A percentile compares a stretch with the other conserved stretches of the same genome.
Conservation (phyloP, 2,113 vertebrate species). For the Phocoena sinus region DNA sequence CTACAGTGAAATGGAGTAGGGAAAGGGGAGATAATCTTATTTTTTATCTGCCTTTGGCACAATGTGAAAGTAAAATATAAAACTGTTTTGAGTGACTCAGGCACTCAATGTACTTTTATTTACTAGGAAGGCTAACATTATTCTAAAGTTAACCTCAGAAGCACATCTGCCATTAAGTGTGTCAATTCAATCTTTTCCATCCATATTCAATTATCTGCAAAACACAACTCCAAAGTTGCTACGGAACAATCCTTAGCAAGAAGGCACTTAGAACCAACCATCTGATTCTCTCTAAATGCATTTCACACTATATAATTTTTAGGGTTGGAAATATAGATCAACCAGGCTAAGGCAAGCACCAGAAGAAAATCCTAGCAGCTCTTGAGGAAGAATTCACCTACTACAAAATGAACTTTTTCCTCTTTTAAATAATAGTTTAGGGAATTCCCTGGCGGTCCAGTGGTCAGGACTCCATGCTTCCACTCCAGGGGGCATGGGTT, state of each 20-base stretch:
- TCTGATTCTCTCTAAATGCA: background rate
- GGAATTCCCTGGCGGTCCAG: background rate
- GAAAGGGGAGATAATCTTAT: background rate
- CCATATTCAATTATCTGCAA: background rate
- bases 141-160: background rate
- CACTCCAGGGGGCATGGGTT: background rate
- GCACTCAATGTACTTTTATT: background rate
- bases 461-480: background rate
- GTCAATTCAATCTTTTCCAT: background rate
- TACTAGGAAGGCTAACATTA: background rate
- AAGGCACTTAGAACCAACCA: background rate
- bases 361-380: background rate
- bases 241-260: background rate
- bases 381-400: background rate
- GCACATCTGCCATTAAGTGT: background rate
- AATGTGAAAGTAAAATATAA: conserved; percentile 6
- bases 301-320: background rate
- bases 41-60: background rate
- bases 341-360: background rate
- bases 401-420: background rate
- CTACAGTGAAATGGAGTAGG: background rate
- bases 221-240: background rate
- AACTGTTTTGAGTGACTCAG: background rate
- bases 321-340: background rate
- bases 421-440: background rate